These are phyloP conservation scores for Mustela lutreola DNA, from an alignment of 2,113 vertebrate genomes.

Conservation along the genomic window DNA sequence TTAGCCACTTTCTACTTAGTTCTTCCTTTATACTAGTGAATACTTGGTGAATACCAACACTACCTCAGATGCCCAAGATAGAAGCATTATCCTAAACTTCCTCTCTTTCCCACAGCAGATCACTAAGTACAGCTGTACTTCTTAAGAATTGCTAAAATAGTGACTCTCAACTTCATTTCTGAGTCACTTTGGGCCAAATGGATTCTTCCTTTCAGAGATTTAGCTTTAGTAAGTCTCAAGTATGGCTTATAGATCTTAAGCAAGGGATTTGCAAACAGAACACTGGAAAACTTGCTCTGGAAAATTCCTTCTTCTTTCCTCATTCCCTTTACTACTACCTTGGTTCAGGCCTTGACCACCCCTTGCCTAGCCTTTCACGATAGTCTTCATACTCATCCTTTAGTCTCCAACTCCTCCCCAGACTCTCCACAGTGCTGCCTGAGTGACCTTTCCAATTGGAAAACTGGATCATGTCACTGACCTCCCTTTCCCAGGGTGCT, in stretches of 20 bases:
- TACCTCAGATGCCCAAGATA: neutral
- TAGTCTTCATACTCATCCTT: neutral
- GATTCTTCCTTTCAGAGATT: neutral
- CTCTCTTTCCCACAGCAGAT: neutral
- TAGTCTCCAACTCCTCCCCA: neutral
- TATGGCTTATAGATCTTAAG: neutral
- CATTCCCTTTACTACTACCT: neutral
- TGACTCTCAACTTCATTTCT: neutral
- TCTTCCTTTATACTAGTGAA: neutral
- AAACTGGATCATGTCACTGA: neutral
- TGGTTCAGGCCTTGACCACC: neutral
- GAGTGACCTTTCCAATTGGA: neutral
- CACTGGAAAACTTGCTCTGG: neutral
- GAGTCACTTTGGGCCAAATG: neutral
- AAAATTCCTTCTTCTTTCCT: neutral
- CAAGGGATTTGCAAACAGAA: neutral
- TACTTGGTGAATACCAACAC: neutral
- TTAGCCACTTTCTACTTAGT: neutral
- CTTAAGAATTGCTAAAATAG: neutral
- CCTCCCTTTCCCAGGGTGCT: neutral
- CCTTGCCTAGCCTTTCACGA: neutral
- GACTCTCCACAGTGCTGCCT: neutral
- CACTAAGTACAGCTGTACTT: neutral
- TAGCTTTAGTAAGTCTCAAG: neutral
- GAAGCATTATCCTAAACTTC: neutral